These are phyloP conservation scores for Phrynocephalus forsythii DNA, from an alignment of 2,797 vertebrate genomes.

Conservation along the genomic window DNA sequence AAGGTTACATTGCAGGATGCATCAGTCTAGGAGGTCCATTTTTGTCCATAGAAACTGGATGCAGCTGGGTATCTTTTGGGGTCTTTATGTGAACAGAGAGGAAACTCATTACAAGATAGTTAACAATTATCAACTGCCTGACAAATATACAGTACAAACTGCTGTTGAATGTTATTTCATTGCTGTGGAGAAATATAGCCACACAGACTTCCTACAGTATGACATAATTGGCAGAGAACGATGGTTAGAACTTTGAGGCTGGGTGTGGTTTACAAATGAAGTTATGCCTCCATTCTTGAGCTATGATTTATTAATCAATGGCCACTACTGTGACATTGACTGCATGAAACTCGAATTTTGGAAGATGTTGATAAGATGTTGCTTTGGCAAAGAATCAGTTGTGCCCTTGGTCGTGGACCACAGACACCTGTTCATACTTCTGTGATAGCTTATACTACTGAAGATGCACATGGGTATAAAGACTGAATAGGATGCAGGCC, in stretches of 20 bases:
- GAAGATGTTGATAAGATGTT: no score
- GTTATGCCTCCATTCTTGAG: not conserved
- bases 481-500: no score
- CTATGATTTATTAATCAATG: no score
- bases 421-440: no score
- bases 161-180: not conserved
- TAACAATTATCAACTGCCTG: not conserved
- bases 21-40: not conserved
- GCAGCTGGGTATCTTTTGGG: not conserved
- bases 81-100: not conserved
- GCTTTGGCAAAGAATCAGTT: no score
- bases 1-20: not conserved
- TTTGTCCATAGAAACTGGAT: slow-evolving; percentile 1
- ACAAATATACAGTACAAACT: not conserved
- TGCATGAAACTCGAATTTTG: no score
- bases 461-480: no score
- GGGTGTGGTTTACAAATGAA: not conserved
- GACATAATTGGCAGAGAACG: not conserved
- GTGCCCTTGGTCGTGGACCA: no score
- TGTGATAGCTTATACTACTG: no score
- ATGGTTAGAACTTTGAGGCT: not conserved
- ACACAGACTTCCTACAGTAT: not conserved
- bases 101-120: not conserved
- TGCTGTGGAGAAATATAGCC: not conserved
- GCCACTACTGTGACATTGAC: no score